Evolutionary conservation across 2,888 invertebrate species (phyloP).

Genomic region (Calameuta filiformis): DNA sequence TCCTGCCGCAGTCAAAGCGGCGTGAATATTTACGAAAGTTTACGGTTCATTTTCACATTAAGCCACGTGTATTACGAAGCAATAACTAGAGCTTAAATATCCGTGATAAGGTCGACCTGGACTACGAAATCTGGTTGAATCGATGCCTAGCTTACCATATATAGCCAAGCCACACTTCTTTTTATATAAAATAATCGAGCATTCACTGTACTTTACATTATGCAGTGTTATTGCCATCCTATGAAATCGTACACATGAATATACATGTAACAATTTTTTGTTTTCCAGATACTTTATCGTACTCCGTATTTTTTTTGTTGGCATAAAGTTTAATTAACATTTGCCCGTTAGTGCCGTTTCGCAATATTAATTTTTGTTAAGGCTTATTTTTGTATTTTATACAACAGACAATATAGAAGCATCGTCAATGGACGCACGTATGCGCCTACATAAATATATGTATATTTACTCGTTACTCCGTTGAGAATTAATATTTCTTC

Average conservation of each 20-base stretch:
- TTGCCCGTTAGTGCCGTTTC: background rate
- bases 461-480: background rate
- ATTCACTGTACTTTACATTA: too few species aligned
- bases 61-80: constrained; percentile 57
- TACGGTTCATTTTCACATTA: constrained; percentile 40
- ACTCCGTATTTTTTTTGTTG: too few species aligned
- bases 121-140: background rate
- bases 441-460: constrained; percentile 12
- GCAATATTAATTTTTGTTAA: constrained; percentile 4
- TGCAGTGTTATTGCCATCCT: too few species aligned
- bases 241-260: too few species aligned
- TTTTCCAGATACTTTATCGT: too few species aligned
- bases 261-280: too few species aligned
- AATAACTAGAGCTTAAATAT: constrained; percentile 61
- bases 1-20: background rate
- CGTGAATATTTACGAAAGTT: constrained; percentile 15
- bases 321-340: background rate
- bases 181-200: too few species aligned
- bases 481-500: background rate
- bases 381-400: constrained; percentile 1
- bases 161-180: too few species aligned
- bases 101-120: constrained; percentile 50
- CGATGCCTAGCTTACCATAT: background rate
- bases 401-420: constrained; percentile 1
- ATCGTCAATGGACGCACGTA: background rate